Evolutionary conservation across 2,888 invertebrate species (phyloP).

Genomic region (Sphaerophoria taeniata): DNA sequence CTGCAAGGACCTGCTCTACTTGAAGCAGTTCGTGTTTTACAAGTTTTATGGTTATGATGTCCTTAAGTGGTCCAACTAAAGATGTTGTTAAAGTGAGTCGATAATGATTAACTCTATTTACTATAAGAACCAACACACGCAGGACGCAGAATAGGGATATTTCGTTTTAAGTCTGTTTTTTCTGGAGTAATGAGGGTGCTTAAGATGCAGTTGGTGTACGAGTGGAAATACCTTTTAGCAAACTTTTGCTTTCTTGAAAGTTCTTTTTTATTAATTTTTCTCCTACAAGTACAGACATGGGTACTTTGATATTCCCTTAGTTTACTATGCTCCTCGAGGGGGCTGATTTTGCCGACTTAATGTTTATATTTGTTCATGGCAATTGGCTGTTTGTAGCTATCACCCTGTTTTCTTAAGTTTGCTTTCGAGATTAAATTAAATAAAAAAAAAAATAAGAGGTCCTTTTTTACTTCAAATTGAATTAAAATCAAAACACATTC

Average conservation of each 20-base stretch:
- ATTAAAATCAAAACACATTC: not conserved
- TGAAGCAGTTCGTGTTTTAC: constrained; percentile 23
- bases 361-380: constrained; percentile 13
- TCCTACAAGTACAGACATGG: not conserved
- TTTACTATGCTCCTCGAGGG: no score
- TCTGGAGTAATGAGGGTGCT: constrained; percentile 56
- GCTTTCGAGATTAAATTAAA: constrained; percentile 12
- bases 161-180: not conserved
- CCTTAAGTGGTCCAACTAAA: constrained; percentile 47
- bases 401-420: not conserved
- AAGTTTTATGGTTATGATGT: constrained; percentile 65
- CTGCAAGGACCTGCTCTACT: not conserved
- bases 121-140: no score
- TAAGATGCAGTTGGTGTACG: constrained; percentile 57
- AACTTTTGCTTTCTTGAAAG: not conserved
- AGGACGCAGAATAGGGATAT: not conserved
- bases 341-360: no score
- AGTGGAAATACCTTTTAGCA: constrained; percentile 5
- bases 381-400: not conserved
- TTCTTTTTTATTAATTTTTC: constrained; percentile 28
- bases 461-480: not conserved
- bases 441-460: not conserved
- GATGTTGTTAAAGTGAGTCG: constrained; percentile 52
- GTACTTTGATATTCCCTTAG: no score
- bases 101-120: constrained; percentile 48